Percentiles rank a stretch among this genome's conserved stretches.
phyloP scores from a whole-genome alignment of 2,888 invertebrate species.

The Rhingia rostrata region DNA sequence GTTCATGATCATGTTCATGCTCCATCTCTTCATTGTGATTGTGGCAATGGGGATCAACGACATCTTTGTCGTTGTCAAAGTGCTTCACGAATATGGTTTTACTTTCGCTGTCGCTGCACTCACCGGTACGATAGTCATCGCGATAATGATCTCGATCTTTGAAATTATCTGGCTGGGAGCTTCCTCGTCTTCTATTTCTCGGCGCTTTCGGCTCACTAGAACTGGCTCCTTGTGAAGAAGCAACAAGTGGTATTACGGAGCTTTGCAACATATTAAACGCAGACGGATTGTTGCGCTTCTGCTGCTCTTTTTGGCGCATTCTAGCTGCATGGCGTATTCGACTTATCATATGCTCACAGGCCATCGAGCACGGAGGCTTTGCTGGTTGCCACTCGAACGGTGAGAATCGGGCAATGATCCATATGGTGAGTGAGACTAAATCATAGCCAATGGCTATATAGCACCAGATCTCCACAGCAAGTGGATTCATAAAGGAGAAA shows the following conservation, averaged over 20 bases:
- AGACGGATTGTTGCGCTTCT: constrained; percentile 23
- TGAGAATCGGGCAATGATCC: constrained; percentile 92
- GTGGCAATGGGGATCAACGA: background rate
- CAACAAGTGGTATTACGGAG: constrained; percentile 32
- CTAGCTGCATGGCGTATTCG: constrained; percentile 75
- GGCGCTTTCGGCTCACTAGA: background rate
- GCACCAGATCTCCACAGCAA: constrained; percentile 93
- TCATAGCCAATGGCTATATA: constrained; percentile 91
- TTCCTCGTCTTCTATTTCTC: background rate
- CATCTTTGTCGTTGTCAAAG: constrained; percentile 11
- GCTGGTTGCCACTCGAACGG: constrained; percentile 91
- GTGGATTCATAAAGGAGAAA: constrained; percentile 93
- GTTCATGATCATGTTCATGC: constrained; percentile 5
- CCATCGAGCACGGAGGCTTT: constrained; percentile 85
- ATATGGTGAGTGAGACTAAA: constrained; percentile 90
- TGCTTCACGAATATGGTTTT: constrained; percentile 59
- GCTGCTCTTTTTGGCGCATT: constrained; percentile 70
- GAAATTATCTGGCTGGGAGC: background rate
- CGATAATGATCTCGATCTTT: constrained; percentile 4
- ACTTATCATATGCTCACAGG: constrained; percentile 79
- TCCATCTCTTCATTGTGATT: background rate
- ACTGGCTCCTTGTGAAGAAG: constrained; percentile 1
- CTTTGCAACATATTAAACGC: constrained; percentile 7
- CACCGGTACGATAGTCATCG: constrained; percentile 6
- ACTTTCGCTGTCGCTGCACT: constrained; percentile 61